phyloP scores from a whole-genome alignment of 2,888 invertebrate species.

The Eilema caniola region DNA sequence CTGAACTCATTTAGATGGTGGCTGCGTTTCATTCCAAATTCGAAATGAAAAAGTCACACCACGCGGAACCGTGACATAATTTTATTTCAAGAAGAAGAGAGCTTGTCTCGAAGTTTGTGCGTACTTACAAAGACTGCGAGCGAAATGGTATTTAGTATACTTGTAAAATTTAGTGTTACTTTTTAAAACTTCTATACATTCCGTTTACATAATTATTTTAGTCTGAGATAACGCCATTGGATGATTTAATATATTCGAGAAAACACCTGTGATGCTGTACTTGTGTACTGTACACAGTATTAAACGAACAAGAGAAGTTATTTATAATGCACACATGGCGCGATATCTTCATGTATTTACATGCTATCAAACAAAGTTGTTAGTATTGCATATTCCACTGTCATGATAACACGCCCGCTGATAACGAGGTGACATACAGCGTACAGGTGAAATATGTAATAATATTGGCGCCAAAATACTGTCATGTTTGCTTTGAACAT shows the following conservation, averaged over 20 bases:
- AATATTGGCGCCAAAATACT: background rate
- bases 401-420: conserved; percentile 22
- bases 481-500: too few relatives aligned
- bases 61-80: too few relatives aligned
- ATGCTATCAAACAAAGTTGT: conserved; percentile 14
- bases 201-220: too few relatives aligned
- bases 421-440: conserved; percentile 12
- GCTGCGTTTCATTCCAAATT: too few relatives aligned
- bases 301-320: conserved; percentile 7
- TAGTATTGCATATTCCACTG: conserved; percentile 13
- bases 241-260: background rate
- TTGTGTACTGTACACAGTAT: conserved; percentile 3
- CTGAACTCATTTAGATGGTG: too few relatives aligned
- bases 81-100: too few relatives aligned
- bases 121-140: too few relatives aligned
- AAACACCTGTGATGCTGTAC: background rate
- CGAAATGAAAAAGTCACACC: too few relatives aligned
- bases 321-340: background rate
- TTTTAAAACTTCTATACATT: too few relatives aligned
- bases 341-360: background rate
- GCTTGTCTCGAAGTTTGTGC: too few relatives aligned
- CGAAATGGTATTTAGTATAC: too few relatives aligned
- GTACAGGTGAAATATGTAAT: conserved; percentile 6
- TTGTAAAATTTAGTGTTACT: too few relatives aligned
- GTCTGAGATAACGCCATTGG: background rate